phyloP scores from a whole-genome alignment of 1,140 invertebrate species.

The Archivesica marissinica region DNA sequence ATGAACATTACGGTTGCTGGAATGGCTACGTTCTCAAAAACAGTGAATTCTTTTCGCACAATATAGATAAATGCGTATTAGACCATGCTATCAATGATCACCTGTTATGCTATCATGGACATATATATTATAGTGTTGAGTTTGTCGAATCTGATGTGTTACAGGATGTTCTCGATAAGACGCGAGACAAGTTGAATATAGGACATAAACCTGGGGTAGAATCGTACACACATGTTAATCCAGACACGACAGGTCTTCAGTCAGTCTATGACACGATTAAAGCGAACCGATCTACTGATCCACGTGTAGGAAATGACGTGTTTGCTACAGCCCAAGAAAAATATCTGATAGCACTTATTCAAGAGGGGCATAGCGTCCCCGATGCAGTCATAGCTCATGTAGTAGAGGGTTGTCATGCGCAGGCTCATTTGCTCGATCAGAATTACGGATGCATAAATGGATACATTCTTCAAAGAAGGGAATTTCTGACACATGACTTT shows the following conservation, averaged over 20 bases:
- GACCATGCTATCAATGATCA: background rate
- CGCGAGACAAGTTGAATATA: too few species aligned
- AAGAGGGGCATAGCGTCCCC: background rate
- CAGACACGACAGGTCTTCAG: too few species aligned
- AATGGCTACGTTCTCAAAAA: background rate
- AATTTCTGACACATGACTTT: background rate
- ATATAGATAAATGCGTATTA: background rate
- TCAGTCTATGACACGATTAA: background rate
- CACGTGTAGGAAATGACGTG: background rate
- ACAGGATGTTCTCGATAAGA: too few species aligned
- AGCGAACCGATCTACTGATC: background rate
- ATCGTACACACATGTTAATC: too few species aligned
- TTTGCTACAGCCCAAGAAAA: background rate
- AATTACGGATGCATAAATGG: background rate
- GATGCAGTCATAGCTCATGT: background rate
- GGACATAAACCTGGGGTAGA: too few species aligned
- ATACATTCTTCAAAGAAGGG: background rate
- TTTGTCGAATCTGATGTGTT: too few species aligned
- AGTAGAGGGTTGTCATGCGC: background rate
- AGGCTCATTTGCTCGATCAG: background rate
- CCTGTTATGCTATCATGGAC: too few species aligned
- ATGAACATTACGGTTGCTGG: slow-evolving; percentile 2
- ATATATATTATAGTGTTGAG: too few species aligned
- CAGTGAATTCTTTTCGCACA: background rate
- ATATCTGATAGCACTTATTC: background rate